Percentiles rank a stretch among this genome's conserved stretches.
Conservation (phyloP, 1,140 invertebrate species). For the Drosophila lowei region DNA sequence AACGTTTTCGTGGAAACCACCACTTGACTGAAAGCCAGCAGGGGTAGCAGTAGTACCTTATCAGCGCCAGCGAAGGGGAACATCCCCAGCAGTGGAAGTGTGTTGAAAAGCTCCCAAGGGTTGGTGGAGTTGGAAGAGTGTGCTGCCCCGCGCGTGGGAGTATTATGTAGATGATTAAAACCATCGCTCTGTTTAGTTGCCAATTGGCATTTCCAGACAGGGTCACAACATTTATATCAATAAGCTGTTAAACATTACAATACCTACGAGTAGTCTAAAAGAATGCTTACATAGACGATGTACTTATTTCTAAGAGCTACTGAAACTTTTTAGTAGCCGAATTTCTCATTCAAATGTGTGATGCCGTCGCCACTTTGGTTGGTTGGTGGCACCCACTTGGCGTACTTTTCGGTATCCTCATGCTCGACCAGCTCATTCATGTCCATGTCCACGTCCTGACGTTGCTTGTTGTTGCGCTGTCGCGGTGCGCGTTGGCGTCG, state of each 20-base stretch:
- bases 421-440: slow-evolving; percentile 84
- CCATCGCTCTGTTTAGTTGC: no score
- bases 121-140: slow-evolving; percentile 11
- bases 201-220: no score
- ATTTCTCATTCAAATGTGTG: slow-evolving; percentile 92
- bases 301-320: slow-evolving; percentile 12
- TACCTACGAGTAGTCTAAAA: slow-evolving; percentile 27
- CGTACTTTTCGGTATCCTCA: slow-evolving; percentile 86
- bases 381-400: slow-evolving; percentile 90
- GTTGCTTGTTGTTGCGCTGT: slow-evolving; percentile 62
- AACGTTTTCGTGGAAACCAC: slow-evolving; percentile 45
- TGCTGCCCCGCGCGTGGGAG: not conserved
- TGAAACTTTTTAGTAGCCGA: slow-evolving; percentile 87
- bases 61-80: slow-evolving; percentile 33
- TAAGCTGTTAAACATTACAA: slow-evolving; percentile 40
- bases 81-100: slow-evolving; percentile 15
- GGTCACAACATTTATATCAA: slow-evolving; percentile 37
- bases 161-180: not conserved
- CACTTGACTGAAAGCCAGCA: slow-evolving; percentile 26
- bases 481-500: slow-evolving; percentile 46
- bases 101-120: slow-evolving; percentile 39
- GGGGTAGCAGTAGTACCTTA: slow-evolving; percentile 18
- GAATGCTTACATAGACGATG: slow-evolving; percentile 14
- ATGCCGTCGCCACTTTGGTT: slow-evolving; percentile 91
- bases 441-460: slow-evolving; percentile 79